phyloP scores from a whole-genome alignment of 2,797 vertebrate species.

The Moxostoma hubbsi region DNA sequence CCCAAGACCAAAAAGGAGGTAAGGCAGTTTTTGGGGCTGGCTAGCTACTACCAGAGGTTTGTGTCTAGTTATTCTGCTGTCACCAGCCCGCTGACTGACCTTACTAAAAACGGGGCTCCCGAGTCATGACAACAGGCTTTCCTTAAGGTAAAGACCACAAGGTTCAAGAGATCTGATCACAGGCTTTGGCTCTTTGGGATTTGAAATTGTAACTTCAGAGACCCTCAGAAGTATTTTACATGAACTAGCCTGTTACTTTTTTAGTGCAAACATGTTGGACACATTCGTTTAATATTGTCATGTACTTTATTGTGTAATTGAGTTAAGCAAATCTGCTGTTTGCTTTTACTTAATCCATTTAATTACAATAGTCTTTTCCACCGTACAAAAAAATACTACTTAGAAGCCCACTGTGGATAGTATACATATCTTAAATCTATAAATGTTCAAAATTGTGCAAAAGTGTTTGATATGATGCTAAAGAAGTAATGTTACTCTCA shows the following conservation, averaged over 20 bases:
- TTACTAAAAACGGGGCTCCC: no score
- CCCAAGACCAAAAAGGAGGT: no score
- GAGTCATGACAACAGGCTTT: no score
- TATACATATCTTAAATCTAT: conserved; percentile 41
- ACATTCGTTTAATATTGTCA: conserved; percentile 69
- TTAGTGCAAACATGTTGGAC: conserved; percentile 73
- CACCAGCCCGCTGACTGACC: no score
- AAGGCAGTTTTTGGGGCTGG: no score
- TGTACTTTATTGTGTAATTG: conserved; percentile 65
- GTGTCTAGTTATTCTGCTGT: no score
- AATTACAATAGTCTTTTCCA: conserved; percentile 55
- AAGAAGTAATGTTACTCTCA: conserved; percentile 29
- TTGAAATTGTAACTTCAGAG: conserved; percentile 69
- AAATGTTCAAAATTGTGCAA: conserved; percentile 41
- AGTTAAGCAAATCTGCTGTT: conserved; percentile 70
- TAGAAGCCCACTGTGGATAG: not conserved
- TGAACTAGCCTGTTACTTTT: conserved; percentile 72
- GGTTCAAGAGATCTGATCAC: conserved; percentile 72
- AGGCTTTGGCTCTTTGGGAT: conserved; percentile 65
- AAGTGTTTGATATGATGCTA: conserved; percentile 28
- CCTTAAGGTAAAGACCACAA: conserved; percentile 19
- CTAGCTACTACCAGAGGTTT: no score
- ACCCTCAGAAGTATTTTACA: conserved; percentile 71
- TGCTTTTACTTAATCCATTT: conserved; percentile 67
- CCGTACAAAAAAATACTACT: conserved; percentile 29